These are phyloP conservation scores for Atethmia centrago DNA, from an alignment of 2,888 invertebrate genomes.

Conservation along the genomic window DNA sequence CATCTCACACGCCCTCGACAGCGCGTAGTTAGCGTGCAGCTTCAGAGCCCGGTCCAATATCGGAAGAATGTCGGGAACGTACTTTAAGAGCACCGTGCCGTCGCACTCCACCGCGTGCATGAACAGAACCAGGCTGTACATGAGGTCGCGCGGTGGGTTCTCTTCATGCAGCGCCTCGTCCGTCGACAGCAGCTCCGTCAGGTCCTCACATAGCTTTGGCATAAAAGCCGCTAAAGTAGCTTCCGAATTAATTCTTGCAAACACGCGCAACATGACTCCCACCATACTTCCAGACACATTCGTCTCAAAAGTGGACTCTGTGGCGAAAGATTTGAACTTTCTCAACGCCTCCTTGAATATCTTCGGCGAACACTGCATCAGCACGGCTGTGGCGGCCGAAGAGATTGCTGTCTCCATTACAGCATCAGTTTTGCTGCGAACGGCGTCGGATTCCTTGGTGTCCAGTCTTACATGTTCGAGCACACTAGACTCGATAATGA, in stretches of 20 bases:
- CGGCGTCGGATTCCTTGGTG: slow-evolving; percentile 89
- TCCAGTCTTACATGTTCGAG: slow-evolving; percentile 93
- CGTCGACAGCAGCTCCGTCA: slow-evolving; percentile 91
- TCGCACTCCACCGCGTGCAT: slow-evolving; percentile 93
- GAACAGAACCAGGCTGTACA: slow-evolving; percentile 94
- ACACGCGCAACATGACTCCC: slow-evolving; percentile 93
- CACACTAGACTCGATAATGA: slow-evolving; percentile 93
- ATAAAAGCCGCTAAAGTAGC: slow-evolving; percentile 93
- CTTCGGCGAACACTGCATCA: slow-evolving; percentile 93
- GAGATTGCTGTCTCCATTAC: slow-evolving; percentile 93
- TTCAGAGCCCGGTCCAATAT: slow-evolving; percentile 93
- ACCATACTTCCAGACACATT: slow-evolving; percentile 95
- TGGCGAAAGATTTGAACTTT: slow-evolving; percentile 94
- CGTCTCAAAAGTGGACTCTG: slow-evolving; percentile 94
- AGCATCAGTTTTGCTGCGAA: slow-evolving; percentile 93
- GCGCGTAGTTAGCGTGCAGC: slow-evolving; percentile 92
- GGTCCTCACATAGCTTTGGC: slow-evolving; percentile 93
- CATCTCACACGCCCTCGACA: slow-evolving; percentile 91
- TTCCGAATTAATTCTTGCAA: slow-evolving; percentile 92
- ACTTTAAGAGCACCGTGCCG: slow-evolving; percentile 91
- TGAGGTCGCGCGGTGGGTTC: slow-evolving; percentile 94
- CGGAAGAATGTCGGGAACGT: slow-evolving; percentile 91
- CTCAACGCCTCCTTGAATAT: slow-evolving; percentile 92
- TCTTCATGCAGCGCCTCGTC: slow-evolving; percentile 94
- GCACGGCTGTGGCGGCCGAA: slow-evolving; percentile 92